These are phyloP conservation scores for Equus przewalskii DNA, from an alignment of 2,113 vertebrate species.

Conservation along the genomic window DNA sequence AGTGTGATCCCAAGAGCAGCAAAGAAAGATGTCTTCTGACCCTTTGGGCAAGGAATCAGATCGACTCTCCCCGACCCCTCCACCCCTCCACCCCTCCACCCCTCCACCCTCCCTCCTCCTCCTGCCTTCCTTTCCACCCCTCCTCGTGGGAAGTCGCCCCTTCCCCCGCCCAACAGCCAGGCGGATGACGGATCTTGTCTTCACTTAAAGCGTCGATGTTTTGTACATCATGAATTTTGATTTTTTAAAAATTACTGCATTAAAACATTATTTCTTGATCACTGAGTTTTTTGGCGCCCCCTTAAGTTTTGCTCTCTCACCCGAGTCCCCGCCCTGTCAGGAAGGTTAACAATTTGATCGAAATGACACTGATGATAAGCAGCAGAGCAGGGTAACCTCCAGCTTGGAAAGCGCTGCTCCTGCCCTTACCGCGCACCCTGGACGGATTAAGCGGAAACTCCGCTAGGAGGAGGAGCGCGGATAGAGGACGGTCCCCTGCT, in stretches of 20 bases:
- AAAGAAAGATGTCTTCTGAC: background rate
- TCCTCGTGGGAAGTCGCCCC: fast-evolving
- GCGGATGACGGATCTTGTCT: background rate
- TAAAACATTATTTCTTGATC: background rate
- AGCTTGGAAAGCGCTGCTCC: background rate
- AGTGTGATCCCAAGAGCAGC: background rate
- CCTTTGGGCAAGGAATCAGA: background rate
- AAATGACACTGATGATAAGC: background rate
- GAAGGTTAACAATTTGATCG: background rate
- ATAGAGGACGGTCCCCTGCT: background rate
- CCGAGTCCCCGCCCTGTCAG: background rate
- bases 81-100: too few species aligned
- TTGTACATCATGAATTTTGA: background rate
- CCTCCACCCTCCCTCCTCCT: background rate
- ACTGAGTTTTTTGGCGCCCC: background rate
- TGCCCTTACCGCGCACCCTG: fast-evolving
- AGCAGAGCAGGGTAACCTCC: background rate
- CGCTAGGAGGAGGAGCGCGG: fast-evolving
- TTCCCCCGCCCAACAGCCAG: fast-evolving
- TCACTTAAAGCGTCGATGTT: background rate
- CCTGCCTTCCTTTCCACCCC: background rate
- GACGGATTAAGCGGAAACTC: background rate
- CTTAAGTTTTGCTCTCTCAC: background rate
- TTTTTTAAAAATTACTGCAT: background rate
- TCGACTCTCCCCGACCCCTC: too few species aligned